Conservation (phyloP, 2,888 invertebrate genomes). For the Erebia aethiops region DNA sequence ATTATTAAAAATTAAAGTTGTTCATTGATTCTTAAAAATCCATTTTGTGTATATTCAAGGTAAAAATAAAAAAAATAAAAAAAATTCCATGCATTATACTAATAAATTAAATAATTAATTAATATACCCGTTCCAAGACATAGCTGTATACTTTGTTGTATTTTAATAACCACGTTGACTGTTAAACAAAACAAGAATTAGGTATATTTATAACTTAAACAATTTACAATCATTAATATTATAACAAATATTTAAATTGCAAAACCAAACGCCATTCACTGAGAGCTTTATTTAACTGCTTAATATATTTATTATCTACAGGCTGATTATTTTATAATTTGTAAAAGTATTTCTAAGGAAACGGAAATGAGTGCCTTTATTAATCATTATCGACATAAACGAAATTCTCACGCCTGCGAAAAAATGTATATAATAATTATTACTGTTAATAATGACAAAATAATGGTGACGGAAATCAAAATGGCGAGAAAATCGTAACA, state of each 20-base stretch:
- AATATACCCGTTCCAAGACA: not conserved
- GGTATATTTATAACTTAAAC: constrained; percentile 11
- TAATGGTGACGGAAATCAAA: no score
- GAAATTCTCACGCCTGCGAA: no score
- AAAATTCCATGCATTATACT: not conserved
- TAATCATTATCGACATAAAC: not conserved
- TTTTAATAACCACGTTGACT: not conserved
- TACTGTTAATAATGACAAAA: no score
- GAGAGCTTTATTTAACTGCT: constrained; percentile 12
- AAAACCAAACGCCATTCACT: constrained; percentile 43
- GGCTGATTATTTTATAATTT: constrained; percentile 26
- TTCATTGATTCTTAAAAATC: not conserved
- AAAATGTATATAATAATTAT: no score
- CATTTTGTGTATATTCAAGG: not conserved
- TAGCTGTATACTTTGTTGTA: not conserved
- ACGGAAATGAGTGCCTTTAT: constrained; percentile 15
- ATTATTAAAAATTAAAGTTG: not conserved
- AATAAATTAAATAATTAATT: constrained; percentile 1
- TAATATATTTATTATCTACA: constrained; percentile 36
- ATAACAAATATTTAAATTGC: constrained; percentile 40
- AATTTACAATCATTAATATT: constrained; percentile 15
- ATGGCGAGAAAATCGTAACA: no score
- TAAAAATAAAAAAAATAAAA: no score
- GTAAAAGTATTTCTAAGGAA: constrained; percentile 6
- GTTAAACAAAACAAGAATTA: constrained; percentile 12